These are phyloP conservation scores for Falcaria lacertinaria DNA, from an alignment of 2,888 invertebrate species.

Conservation along the genomic window DNA sequence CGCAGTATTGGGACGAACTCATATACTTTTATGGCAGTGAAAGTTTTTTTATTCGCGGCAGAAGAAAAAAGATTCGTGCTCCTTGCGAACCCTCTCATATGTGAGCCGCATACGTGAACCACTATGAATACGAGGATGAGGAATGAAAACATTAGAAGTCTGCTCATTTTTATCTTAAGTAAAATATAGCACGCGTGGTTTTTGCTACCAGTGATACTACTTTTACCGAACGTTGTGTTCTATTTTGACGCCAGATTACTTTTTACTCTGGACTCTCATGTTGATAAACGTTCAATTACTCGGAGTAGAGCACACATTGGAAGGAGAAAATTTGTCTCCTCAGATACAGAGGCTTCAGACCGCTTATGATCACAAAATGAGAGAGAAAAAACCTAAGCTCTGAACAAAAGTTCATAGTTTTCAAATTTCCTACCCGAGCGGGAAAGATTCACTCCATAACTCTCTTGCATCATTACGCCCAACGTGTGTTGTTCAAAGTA, in stretches of 20 bases:
- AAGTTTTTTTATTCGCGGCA: slow-evolving; percentile 72
- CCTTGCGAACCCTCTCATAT: slow-evolving; percentile 43
- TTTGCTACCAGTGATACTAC: neutral
- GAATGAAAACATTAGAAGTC: slow-evolving; percentile 54
- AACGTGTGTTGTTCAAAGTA: too few relatives aligned
- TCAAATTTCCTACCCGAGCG: too few relatives aligned
- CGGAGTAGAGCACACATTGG: too few relatives aligned
- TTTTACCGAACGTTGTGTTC: neutral
- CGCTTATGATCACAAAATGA: too few relatives aligned
- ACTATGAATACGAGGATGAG: slow-evolving; percentile 46
- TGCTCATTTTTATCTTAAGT: slow-evolving; percentile 43
- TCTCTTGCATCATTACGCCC: too few relatives aligned
- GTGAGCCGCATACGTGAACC: slow-evolving; percentile 56
- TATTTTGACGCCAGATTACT: neutral
- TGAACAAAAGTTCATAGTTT: too few relatives aligned
- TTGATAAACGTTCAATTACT: too few relatives aligned
- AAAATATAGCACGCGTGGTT: slow-evolving; percentile 34
- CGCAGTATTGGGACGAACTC: slow-evolving; percentile 76
- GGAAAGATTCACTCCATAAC: too few relatives aligned
- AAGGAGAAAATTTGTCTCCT: too few relatives aligned
- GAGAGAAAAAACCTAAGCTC: too few relatives aligned
- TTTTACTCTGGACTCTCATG: too few relatives aligned
- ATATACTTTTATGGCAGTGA: slow-evolving; percentile 74
- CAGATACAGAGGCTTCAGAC: too few relatives aligned
- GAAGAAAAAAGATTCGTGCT: slow-evolving; percentile 69